Base-by-base conservation (phyloP, 2,113 vertebrate genomes). In the Scalopus aquaticus region DNA sequence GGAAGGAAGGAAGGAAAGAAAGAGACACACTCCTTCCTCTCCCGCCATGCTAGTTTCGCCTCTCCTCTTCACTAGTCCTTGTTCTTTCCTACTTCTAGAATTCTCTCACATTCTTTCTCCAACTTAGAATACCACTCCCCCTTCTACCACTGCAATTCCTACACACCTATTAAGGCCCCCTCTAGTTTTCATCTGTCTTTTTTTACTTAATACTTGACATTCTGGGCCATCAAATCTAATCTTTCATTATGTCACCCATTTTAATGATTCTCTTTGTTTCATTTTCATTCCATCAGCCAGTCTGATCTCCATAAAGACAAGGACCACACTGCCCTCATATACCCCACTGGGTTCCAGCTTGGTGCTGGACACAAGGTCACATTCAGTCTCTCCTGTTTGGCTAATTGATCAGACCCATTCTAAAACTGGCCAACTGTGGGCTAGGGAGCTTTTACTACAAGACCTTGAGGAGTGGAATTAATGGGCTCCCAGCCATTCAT, bases 1-100 rank as follows among this genome's bases (percentile, higher is more conserved):
- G n/a, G n/a, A n/a, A n/a, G n/a, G n/a, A n/a, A n/a, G n/a, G n/a
- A n/a, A n/a, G n/a, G n/a, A n/a, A n/a, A n/a, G n/a, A n/a, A n/a
- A n/a, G n/a, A n/a, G 49, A 5, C 49, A 51, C 3, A 16, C 26
- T 35, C 10, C 9, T 4, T 51, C 58, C 58, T 2, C 39, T 44
- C n/a, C 20, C 28, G 24, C 11, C n/a, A 30, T 5, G 1, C 20
- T 9, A 0, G 1, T 60, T 64, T 78, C 7, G 0, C n/a, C 35
- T 79, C 13, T 70, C 22, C 17, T 37, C 51, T 72, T 37, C 20
- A 76, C 60, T 5, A 72, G 54, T n/a, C 88, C 51, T n/a, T 86
- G 39, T 37, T 28, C 19, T 81, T 88, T 51, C 56, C 12, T 46
- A 5, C n/a, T 51, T 93, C 42, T 62, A 16, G 76, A 67, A 49